Base-by-base conservation (phyloP, 92 coral and sea anemone species). In the Porites evermanni region DNA sequence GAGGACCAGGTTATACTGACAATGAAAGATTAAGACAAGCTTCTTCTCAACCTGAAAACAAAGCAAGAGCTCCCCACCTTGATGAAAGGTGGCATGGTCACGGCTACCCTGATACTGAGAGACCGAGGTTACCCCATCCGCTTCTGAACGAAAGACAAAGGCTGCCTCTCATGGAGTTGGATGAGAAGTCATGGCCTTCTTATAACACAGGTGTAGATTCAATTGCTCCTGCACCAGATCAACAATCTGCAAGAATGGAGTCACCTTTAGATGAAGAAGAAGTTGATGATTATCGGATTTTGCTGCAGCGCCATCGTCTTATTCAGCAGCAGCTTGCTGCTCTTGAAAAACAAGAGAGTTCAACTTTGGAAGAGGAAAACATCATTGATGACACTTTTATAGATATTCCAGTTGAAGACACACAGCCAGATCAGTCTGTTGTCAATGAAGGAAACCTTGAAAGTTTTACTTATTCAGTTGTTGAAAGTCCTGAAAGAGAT, bases 371-470 rank as follows among this genome's bases (percentile, higher is more conserved):
- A n/a, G 88, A 79, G 0, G 95, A 88, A 3, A 88, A 86, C 12
- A 91, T 92, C 17, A 79, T 97, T 67, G 99, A 97, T 69, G 98
- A 97, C 54, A 87, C 98, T 67, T 97, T 95, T 86, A 80, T 97
- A 21, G 99, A 97, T 68, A 95, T 97, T 23, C 99, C 99, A 0
- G 94, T 97, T 23, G 95, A 92, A 38, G 94, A 84, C 12, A 50
- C 88, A 18, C 66, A 18, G 47, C 51, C 75, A 13, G 67, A 53
- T 20, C 58, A 54, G 17, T 12, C 2, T 19, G 12, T 54, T 56
- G 68, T 58, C 14, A n/a, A 7, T 54, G 63, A 44, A 68, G 54
- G 7, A 52, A 66, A 20, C 80, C 23, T 72, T 1, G 65, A 51
- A 21, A 50, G 20, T 6, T 70, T 81, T 32, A 24, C n/a, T 65